phyloP scores from a whole-genome alignment of 35 echinoderm and acorn worm genomes.

The Eucidaris tribuloides region DNA sequence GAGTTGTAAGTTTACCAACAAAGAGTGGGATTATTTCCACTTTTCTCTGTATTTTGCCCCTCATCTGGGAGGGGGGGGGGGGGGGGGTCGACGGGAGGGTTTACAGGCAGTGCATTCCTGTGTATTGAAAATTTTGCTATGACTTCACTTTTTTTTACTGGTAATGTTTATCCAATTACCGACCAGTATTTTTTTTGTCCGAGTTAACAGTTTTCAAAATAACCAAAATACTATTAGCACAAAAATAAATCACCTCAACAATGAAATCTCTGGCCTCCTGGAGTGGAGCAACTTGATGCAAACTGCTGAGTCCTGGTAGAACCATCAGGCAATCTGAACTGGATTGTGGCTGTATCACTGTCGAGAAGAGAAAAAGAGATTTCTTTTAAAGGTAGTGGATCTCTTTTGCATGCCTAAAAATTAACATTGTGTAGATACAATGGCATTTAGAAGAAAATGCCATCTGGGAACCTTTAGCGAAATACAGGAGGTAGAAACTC shows the following conservation, averaged over 20 bases:
- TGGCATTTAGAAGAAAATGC: not conserved
- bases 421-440: not conserved
- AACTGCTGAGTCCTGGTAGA: conserved; percentile 71
- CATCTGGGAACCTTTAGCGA: not conserved
- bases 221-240: not conserved
- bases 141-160: too few species aligned
- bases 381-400: not conserved
- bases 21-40: too few species aligned
- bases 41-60: too few species aligned
- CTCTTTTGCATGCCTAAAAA: not conserved
- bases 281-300: conserved; percentile 55
- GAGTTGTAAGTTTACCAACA: too few species aligned
- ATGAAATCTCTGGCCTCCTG: conserved; percentile 71
- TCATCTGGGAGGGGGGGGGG: too few species aligned
- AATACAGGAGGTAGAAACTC: not conserved
- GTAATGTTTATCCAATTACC: not conserved
- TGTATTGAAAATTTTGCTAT: too few species aligned
- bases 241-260: conserved; percentile 35
- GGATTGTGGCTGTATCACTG: conserved; percentile 82
- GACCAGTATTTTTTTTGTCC: not conserved
- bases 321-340: conserved; percentile 95
- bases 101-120: too few species aligned
- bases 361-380: not conserved
- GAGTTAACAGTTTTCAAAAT: not conserved
- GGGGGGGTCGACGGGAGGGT: too few species aligned